Evolutionary conservation across 2,113 vertebrate genomes (phyloP).

Genomic region (Odontesthes bonariensis): DNA sequence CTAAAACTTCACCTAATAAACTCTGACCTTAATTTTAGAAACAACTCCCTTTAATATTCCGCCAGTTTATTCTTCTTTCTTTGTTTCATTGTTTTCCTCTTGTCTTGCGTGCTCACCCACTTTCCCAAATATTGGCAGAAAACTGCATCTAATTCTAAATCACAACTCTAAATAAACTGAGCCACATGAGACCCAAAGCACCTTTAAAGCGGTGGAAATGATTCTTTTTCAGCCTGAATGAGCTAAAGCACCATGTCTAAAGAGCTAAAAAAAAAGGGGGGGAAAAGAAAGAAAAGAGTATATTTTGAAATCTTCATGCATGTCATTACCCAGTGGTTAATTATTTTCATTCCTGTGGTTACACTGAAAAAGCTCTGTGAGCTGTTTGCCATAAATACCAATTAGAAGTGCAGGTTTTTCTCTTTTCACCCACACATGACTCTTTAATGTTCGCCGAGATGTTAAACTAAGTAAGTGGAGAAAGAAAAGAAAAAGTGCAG

Average conservation of each 20-base stretch:
- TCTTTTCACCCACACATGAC: constrained; percentile 19
- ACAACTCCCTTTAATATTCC: too few relatives aligned
- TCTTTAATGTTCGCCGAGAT: constrained; percentile 32
- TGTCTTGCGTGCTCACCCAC: too few relatives aligned
- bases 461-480: constrained; percentile 20
- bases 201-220: background rate
- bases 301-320: background rate
- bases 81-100: too few relatives aligned
- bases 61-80: too few relatives aligned
- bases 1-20: too few relatives aligned
- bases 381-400: constrained; percentile 36
- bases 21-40: too few relatives aligned
- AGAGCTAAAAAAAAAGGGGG: background rate
- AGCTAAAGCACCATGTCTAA: background rate
- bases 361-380: constrained; percentile 10
- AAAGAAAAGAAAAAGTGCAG: constrained; percentile 18
- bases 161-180: too few relatives aligned
- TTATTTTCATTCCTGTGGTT: constrained; percentile 25
- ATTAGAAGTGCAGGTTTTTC: constrained; percentile 45
- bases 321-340: constrained; percentile 13
- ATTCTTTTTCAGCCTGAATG: background rate
- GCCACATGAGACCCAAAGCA: too few relatives aligned
- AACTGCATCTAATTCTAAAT: too few relatives aligned
- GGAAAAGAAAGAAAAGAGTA: background rate
- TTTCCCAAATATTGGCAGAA: too few relatives aligned